Base-by-base conservation (phyloP, 2,888 invertebrate genomes). In the Caenorhabditis sp. region DNA sequence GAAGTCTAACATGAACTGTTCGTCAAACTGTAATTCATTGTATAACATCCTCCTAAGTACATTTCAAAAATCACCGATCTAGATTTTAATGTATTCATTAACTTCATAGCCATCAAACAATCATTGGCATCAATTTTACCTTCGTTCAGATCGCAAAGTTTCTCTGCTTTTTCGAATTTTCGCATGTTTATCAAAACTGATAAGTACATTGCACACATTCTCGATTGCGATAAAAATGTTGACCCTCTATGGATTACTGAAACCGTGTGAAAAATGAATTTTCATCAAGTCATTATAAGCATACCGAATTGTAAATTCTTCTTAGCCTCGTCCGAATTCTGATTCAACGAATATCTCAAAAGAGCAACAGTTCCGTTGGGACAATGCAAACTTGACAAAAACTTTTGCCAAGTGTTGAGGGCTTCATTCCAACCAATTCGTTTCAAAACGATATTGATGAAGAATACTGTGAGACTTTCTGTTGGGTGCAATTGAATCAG, bases 341-440 rank as follows among this genome's bases (percentile, higher is more conserved):
- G 65, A 5, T 62, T 51, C 4, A 69, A 19, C 37, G 75, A 69
- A 31, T 73, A 24, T 17, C 77, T 61, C 10, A 83, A 54, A 6
- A 83, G 70, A 10, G 82, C 74, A 0, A 83, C 70, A n/a, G 82
- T 71, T 24, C 83, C 83, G 58, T 83, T 83, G 1, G 82, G 74
- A 54, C 77, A 76, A 53, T 78, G 76, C 0, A 83, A 58, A 43
- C 71, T 63, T 6, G 83, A 77, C 51, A 83, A 76, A 31, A 83
- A 79, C 50, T 82, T 81, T 59, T 82, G 66, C 83, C 83, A 83
- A 8, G 79, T 80, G 26, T 78, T 78, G 36, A 83, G 69, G 0
- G 80, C 83, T n/a, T 77, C 74, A 37, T 71, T 63, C 82, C 81
- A 83, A 19, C 83, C 83, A 17, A 81, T 59, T 37, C 82, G 62